A percentile compares a stretch with the other conserved stretches of the same genome.
These are phyloP conservation scores for Nixonia krombeini DNA, from an alignment of 1,140 invertebrate genomes.

Conservation along the genomic window DNA sequence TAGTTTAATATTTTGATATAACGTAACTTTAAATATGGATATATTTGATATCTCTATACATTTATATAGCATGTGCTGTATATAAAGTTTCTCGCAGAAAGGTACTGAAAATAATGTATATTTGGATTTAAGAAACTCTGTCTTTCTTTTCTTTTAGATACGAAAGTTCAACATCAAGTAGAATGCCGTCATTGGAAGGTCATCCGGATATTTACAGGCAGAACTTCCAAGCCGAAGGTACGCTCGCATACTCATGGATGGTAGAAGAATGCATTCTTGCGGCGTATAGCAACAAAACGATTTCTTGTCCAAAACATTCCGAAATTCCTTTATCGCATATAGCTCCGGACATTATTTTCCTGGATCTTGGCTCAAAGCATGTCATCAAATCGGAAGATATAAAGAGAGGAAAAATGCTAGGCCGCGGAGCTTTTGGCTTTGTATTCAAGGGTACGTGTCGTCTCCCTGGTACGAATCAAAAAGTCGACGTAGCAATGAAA, in stretches of 20 bases:
- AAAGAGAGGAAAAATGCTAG: slow-evolving; percentile 84
- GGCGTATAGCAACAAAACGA: slow-evolving; percentile 80
- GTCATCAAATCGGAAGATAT: slow-evolving; percentile 87
- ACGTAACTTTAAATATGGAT: too few species aligned
- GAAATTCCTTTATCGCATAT: slow-evolving; percentile 81
- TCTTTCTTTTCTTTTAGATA: slow-evolving; percentile 52
- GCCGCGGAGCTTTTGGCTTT: slow-evolving; percentile 97
- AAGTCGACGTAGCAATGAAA: slow-evolving; percentile 91
- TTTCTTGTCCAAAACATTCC: slow-evolving; percentile 83
- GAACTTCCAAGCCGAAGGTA: slow-evolving; percentile 53
- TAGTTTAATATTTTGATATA: too few species aligned
- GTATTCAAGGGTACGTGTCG: slow-evolving; percentile 90
- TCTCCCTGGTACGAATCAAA: slow-evolving; percentile 72
- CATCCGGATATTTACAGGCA: slow-evolving; percentile 72
- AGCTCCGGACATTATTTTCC: slow-evolving; percentile 90
- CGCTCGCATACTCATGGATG: slow-evolving; percentile 81
- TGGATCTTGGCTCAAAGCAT: slow-evolving; percentile 86
- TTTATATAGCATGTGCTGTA: too few species aligned
- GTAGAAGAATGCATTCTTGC: slow-evolving; percentile 96
- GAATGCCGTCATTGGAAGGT: slow-evolving; percentile 87
- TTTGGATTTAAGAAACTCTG: too few species aligned
- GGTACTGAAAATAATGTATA: too few species aligned
- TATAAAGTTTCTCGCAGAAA: too few species aligned
- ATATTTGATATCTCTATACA: too few species aligned
- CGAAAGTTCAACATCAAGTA: slow-evolving; percentile 78